Conservation (phyloP, 2,113 vertebrate genomes). For the Scomber japonicus region DNA sequence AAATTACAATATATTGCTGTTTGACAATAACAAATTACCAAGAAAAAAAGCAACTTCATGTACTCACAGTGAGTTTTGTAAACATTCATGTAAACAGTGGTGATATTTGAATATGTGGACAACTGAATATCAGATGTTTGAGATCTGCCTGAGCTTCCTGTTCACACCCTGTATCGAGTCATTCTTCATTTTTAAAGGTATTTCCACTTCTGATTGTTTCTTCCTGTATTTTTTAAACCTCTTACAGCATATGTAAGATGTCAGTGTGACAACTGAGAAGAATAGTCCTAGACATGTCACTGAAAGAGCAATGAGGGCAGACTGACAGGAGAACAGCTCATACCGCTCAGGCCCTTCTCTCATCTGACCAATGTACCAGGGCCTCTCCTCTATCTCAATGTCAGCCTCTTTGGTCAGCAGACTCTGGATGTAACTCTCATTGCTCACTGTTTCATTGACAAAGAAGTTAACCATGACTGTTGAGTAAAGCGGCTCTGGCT, state of each 20-base stretch:
- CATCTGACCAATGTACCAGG: constrained; percentile 88
- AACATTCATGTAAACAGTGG: constrained; percentile 82
- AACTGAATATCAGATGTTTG: constrained; percentile 89
- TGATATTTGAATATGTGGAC: constrained; percentile 38
- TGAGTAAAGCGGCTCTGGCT: constrained; percentile 95
- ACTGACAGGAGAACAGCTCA: constrained; percentile 88
- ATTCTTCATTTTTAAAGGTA: constrained; percentile 93
- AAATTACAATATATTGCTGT: not conserved
- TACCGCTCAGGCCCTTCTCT: constrained; percentile 87
- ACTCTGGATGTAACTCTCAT: constrained; percentile 96
- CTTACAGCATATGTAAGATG: constrained; percentile 92
- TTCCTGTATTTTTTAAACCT: constrained; percentile 88
- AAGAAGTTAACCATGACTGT: constrained; percentile 97
- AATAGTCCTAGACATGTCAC: constrained; percentile 91
- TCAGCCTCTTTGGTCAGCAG: constrained; percentile 92
- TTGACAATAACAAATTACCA: constrained; percentile 32
- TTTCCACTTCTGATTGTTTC: constrained; percentile 90
- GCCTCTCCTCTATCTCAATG: constrained; percentile 91
- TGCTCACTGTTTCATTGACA: constrained; percentile 97
- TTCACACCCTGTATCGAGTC: constrained; percentile 86
- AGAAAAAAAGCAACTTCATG: constrained; percentile 49
- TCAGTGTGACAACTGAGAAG: constrained; percentile 89
- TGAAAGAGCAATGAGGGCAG: constrained; percentile 90
- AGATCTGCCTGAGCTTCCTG: constrained; percentile 92
- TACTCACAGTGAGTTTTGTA: constrained; percentile 69